These are phyloP conservation scores for Calcarius lapponicus DNA, from an alignment of 2,797 vertebrate species.

Conservation along the genomic window DNA sequence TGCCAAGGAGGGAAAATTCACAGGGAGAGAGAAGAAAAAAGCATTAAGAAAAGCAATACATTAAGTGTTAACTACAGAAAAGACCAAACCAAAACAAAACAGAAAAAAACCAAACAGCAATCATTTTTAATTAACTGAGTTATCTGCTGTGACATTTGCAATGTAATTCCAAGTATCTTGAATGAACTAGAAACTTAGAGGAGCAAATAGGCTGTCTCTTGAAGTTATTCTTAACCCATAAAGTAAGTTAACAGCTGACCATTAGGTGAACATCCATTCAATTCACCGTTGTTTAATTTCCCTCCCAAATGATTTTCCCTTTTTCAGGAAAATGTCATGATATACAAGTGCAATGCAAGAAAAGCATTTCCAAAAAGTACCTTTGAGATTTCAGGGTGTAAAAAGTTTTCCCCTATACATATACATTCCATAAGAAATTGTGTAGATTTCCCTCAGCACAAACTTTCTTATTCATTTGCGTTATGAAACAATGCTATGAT, in stretches of 20 bases:
- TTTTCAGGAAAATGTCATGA: not conserved
- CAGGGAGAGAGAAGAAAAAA: conserved; percentile 80
- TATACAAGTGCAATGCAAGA: not conserved
- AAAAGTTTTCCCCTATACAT: not conserved
- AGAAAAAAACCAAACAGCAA: conserved; percentile 27
- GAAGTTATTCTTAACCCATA: not conserved
- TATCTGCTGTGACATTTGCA: conserved; percentile 21
- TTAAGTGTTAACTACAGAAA: conserved; percentile 69
- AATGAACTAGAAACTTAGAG: not conserved
- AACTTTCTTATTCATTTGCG: not conserved
- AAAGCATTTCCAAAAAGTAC: not conserved
- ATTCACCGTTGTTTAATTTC: not conserved
- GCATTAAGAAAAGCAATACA: conserved; percentile 75
- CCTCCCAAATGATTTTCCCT: not conserved
- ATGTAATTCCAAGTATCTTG: not conserved
- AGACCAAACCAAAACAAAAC: conserved; percentile 46
- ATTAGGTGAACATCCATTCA: not conserved
- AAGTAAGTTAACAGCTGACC: not conserved
- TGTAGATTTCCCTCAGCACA: not conserved
- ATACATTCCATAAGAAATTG: not conserved
- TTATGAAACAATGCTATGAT: not conserved
- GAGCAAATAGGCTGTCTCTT: not conserved
- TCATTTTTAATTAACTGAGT: conserved; percentile 21
- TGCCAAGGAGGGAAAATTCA: conserved; percentile 77
- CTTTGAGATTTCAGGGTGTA: not conserved